These are phyloP conservation scores for Brachyopa scutellaris DNA, from an alignment of 2,888 invertebrate species.

Conservation along the genomic window DNA sequence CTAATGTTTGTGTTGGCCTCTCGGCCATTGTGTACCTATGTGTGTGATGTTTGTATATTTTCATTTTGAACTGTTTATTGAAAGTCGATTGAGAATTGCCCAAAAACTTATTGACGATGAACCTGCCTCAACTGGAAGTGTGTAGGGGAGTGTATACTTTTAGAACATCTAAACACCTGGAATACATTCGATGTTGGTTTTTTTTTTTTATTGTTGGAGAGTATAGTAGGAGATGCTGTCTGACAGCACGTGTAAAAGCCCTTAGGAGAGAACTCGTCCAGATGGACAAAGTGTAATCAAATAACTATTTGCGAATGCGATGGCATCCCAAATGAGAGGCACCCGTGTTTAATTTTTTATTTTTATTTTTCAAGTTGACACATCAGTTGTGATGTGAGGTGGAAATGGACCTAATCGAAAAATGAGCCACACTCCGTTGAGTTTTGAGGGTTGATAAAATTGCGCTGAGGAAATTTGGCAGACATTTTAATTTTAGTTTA, in stretches of 20 bases:
- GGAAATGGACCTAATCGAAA: too few relatives aligned
- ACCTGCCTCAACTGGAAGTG: constrained; percentile 48
- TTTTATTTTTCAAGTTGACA: too few relatives aligned
- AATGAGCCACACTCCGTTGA: too few relatives aligned
- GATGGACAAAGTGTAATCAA: constrained; percentile 21
- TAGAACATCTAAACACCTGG: neutral
- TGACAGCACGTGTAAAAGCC: constrained; percentile 16
- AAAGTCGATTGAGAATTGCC: neutral
- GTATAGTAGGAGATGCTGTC: neutral
- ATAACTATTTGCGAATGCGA: constrained; percentile 7
- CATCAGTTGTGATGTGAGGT: too few relatives aligned
- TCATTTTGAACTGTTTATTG: constrained; percentile 44
- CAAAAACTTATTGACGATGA: constrained; percentile 4
- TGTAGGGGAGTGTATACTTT: neutral
- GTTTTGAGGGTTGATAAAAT: too few relatives aligned
- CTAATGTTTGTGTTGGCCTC: constrained; percentile 9
- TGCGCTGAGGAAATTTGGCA: too few relatives aligned
- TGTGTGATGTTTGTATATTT: constrained; percentile 38
- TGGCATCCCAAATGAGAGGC: constrained; percentile 1
- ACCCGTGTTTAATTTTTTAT: too few relatives aligned
- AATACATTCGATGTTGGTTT: neutral
- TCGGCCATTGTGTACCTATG: neutral
- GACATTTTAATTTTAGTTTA: too few relatives aligned
- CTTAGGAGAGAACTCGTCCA: neutral
- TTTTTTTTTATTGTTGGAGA: neutral